Evolutionary conservation across 1,140 invertebrate genomes (phyloP), one percentile per base, ranked within the genome.

Genomic region (Cydia splendana): DNA sequence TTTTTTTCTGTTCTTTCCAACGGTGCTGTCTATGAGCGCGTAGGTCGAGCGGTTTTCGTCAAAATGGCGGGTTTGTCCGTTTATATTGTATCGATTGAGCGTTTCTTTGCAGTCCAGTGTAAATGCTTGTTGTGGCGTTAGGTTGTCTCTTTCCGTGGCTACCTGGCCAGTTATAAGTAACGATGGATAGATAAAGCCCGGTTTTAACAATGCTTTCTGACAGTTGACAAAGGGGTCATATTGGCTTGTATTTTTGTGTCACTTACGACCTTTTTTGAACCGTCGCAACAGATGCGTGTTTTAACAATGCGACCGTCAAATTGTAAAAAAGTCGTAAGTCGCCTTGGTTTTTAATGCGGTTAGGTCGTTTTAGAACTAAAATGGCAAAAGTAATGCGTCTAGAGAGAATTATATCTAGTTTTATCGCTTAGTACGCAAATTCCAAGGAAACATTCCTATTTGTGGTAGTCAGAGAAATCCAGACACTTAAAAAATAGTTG

Each of bases 61-160:
- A 76, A 78, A 81, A 77, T 79, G 76, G 79, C 73, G 51, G 67
- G 2, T 20, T n/a, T 76, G 73, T 20, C 76, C 78, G 81, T 82
- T 90, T 85, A 84, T 88, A 38, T 38, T 84, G 86, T 89, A 90
- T 90, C 85, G 88, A 90, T 91, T 89, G 83, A 84, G 78, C 76
- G 81, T 71, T 69, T 74, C 67, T 71, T 71, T 71, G 67, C n/a
- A 38, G 67, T 71, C 67, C 34, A 18, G 67, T 20, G 67, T 71
- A 45, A 71, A 71, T 71, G 28, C 65, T 67, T 67, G 65, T 67
- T 38, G 65, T 67, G 67, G n/a, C 34, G 67, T 71, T 62, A 71
- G 67, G 67, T 71, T 71, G 67, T 71, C 67, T 71, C 67, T 71
- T 71, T 71, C 67, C 57, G 57, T 62, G 30, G n/a, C 67, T 71